Conservation (phyloP, 2,888 invertebrate species). For the Drosophila helvetica region DNA sequence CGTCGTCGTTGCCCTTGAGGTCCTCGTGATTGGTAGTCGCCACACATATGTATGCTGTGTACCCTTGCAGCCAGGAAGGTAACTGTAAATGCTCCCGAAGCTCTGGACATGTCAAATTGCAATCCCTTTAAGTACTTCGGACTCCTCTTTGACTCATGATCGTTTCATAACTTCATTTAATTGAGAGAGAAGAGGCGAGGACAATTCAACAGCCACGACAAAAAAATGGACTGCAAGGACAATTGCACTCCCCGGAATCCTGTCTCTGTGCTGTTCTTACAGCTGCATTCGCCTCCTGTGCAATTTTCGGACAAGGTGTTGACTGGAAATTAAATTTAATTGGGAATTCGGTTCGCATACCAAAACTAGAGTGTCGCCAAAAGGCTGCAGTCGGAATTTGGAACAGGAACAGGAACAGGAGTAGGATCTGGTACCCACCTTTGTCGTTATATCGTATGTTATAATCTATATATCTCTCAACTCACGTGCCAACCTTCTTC, state of each 20-base stretch:
- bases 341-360: conserved; percentile 79
- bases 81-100: conserved; percentile 40
- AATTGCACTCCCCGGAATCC: conserved; percentile 10
- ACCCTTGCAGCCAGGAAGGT: conserved; percentile 36
- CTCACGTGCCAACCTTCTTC: conserved; percentile 22
- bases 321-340: conserved; percentile 82
- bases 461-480: not conserved
- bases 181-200: conserved; percentile 19
- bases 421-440: too few species aligned
- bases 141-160: conserved; percentile 22
- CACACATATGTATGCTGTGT: not conserved
- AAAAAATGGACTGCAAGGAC: not conserved
- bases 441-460: too few species aligned
- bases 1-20: conserved; percentile 34
- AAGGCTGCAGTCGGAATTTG: conserved; percentile 26
- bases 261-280: not conserved
- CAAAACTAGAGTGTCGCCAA: conserved; percentile 62
- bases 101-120: conserved; percentile 40
- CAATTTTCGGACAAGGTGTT: conserved; percentile 74
- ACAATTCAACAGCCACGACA: too few species aligned
- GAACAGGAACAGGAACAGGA: too few species aligned
- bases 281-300: conserved; percentile 10
- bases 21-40: conserved; percentile 64
- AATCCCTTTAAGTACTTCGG: conserved; percentile 6
- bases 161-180: conserved; percentile 52